phyloP scores from a whole-genome alignment of 2,113 vertebrate species.

The Xenopus laevis region DNA sequence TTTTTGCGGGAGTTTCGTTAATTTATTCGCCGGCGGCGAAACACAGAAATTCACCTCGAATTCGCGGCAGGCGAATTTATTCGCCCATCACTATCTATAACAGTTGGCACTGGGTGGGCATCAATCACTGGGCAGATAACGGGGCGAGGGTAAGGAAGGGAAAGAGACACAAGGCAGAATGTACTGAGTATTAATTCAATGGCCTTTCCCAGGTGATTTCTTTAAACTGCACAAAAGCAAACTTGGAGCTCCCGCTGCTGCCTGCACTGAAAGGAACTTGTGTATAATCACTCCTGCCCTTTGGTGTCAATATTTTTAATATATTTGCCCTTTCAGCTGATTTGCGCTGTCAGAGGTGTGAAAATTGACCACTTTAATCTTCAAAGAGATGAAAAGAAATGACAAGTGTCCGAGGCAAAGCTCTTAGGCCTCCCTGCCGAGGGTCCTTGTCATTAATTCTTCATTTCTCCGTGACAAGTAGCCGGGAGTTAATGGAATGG shows the following conservation, averaged over 20 bases:
- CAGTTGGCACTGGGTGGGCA: no score
- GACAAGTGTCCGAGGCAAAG: conserved; percentile 30
- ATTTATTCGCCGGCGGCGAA: no score
- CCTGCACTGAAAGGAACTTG: conserved; percentile 42
- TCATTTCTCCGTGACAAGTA: conserved; percentile 19
- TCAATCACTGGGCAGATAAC: conserved; percentile 8
- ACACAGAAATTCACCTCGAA: no score
- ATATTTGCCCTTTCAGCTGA: conserved; percentile 46
- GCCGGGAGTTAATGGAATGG: conserved; percentile 14
- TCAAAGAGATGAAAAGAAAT: conserved; percentile 55
- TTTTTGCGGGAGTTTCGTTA: no score
- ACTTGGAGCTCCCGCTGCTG: conserved; percentile 43
- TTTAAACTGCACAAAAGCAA: conserved; percentile 36
- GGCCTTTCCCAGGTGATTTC: conserved; percentile 9
- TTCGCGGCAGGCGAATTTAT: no score
- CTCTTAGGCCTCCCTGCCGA: conserved; percentile 29
- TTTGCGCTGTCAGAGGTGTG: conserved; percentile 46
- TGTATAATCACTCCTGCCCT: conserved; percentile 46
- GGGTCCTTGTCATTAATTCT: conserved; percentile 31
- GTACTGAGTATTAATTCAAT: background rate
- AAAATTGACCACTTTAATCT: conserved; percentile 58
- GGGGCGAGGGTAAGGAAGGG: background rate
- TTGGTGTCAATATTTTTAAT: conserved; percentile 56
- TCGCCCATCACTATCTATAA: no score
- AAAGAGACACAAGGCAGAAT: background rate